Base-by-base conservation (phyloP, 2,797 vertebrate genomes). In the Gallinago nigripennis region DNA sequence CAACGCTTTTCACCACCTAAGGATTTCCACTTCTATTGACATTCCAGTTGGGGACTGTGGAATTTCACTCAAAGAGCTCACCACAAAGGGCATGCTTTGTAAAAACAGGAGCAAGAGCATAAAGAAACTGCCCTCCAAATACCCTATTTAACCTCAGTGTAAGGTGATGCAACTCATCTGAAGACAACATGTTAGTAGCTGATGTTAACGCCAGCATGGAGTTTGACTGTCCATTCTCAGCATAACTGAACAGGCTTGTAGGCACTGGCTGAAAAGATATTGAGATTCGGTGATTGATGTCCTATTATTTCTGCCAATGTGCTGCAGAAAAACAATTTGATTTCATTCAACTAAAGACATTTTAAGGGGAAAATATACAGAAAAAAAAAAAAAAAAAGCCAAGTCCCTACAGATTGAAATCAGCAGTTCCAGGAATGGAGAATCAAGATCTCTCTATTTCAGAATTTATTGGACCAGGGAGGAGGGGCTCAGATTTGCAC, bases 401-500 rank as follows among this genome's bases (percentile, higher is more conserved):
- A 86, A 50, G 70, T 61, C 48, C 30, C 70, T 50, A 64, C 70
- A 84, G 70, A 84, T 3, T 51, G 17, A 86, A 91, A 92, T 77
- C 73, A 89, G 53, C 73, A 90, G 56, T 94, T 90, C 45, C 77
- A 90, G 56, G 50, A 94, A 94, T 15, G n/a, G 37, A 70, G 37
- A 86, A 80, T 76, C 39, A 80, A 82, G 77, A 86, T 88, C 43
- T 78, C 66, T 82, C 56, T 89, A 24, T 90, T 90, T 94, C 53
- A 88, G 83, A 94, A 95, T 92, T 91, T 90, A 94, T 79, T 92
- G 73, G 45, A 57, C 48, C 30, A 84, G 43, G 70, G 66, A 72
- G 28, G 6, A 90, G 8, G 37, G 30, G 8, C 37, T 91, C 6
- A 0, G 86, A 90, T 94, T 94, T 91, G 77, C 45, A 82, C 28